Evolutionary conservation across 1,140 invertebrate genomes (phyloP), one percentile per base, ranked within the genome.

Genomic region (Micrasema longulum): DNA sequence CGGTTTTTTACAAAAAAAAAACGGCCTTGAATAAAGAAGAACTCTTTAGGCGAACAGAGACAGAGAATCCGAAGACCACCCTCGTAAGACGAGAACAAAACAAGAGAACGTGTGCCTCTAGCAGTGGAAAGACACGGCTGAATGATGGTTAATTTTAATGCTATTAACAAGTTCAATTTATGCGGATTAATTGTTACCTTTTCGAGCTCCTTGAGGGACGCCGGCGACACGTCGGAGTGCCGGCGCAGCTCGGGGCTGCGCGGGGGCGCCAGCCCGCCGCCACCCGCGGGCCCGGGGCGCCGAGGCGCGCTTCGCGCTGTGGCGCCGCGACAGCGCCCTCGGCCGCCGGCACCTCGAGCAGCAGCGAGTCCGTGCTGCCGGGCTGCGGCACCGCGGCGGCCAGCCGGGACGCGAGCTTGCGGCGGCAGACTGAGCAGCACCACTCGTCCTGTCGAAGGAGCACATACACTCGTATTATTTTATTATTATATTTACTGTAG

Each of bases 201-300:
- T 84, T 94, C 93, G 1, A 95, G 83, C 81, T 94, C 92, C 78
- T 94, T 94, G 3, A 94, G 83, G 38, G 92, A 93, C 0, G 92
- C 92, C 0, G 92, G 92, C 14, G 93, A 94, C 0, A 94, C 92
- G 72, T 94, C 93, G 0, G 92, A 94, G 77, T 95, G 93, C 38
- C 93, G 83, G 0, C 93, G 82, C 0, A 93, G 81, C 76, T 95
- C 93, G 0, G 92, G 91, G 70, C 91, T 93, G 23, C 92, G 84
- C 0, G 93, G 93, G 11, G 92, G 92, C 9, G 91, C 92, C 12
- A 94, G 81, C 14, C 82, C 81, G 31, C 75, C 75, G 1, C 81
- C 79, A 10, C 79, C 10, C 82, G 81, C 1, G 84, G 78, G 38
- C 84, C 83, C 38, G 80, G 84, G 18, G 86, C 85, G 60, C 91